These are phyloP conservation scores for Synergus japonicus DNA, from an alignment of 2,888 invertebrate species.

Conservation along the genomic window DNA sequence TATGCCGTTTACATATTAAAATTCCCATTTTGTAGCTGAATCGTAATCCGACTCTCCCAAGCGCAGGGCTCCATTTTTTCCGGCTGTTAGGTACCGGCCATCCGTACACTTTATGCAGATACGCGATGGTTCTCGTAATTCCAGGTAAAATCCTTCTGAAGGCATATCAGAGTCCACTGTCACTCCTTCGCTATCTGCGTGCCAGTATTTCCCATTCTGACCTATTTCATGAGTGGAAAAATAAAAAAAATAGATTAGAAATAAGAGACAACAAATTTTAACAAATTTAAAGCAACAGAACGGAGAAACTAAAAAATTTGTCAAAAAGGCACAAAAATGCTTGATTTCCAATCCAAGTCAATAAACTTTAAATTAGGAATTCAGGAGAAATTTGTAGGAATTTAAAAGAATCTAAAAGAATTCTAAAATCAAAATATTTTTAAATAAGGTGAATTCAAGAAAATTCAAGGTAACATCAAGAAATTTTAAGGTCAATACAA, in stretches of 20 bases:
- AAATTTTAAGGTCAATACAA: no score
- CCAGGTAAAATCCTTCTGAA: constrained; percentile 91
- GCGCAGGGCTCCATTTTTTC: constrained; percentile 94
- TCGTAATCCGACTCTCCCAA: constrained; percentile 88
- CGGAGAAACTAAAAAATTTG: no score
- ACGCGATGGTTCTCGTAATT: constrained; percentile 94
- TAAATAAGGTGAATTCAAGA: no score
- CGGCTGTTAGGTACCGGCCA: constrained; percentile 90
- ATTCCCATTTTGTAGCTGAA: constrained; percentile 95
- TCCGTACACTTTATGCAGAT: constrained; percentile 91
- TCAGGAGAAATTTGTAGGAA: no score
- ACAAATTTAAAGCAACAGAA: no score
- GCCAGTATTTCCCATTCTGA: constrained; percentile 96
- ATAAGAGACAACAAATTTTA: no score
- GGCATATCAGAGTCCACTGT: constrained; percentile 91
- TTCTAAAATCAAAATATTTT: no score
- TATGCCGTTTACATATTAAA: constrained; percentile 79
- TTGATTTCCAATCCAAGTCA: no score
- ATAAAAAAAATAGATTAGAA: background rate
- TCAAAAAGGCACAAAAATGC: no score
- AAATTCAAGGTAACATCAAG: no score
- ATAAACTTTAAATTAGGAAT: no score
- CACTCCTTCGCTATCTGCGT: constrained; percentile 91
- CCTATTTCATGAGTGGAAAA: constrained; percentile 79
- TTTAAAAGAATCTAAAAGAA: no score